Conservation (phyloP, 2,888 invertebrate species). For the Amiota mariae region DNA sequence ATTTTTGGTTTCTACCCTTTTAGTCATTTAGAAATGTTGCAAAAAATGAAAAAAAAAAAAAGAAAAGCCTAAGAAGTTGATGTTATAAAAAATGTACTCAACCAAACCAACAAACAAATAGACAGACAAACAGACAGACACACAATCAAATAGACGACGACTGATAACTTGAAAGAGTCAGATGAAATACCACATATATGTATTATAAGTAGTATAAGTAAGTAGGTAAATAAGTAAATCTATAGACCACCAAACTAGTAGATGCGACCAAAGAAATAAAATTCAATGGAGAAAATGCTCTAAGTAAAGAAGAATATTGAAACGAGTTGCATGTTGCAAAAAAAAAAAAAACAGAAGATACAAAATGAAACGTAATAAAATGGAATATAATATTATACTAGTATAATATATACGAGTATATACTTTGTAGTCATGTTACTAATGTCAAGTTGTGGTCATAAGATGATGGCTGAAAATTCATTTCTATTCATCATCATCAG, state of each 20-base stretch:
- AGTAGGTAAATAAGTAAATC: not conserved
- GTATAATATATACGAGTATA: too few relatives aligned
- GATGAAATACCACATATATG: conserved; percentile 16
- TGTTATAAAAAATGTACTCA: not conserved
- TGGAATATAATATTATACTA: too few relatives aligned
- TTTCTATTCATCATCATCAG: too few relatives aligned
- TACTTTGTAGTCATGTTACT: too few relatives aligned
- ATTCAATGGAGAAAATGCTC: conserved; percentile 10
- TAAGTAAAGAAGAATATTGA: not conserved
- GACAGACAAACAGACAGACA: conserved; percentile 4
- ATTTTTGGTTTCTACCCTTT: conserved; percentile 72
- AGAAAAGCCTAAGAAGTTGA: conserved; percentile 4
- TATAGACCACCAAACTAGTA: not conserved
- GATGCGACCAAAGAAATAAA: conserved; percentile 3
- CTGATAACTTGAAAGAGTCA: not conserved
- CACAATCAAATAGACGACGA: conserved; percentile 7
- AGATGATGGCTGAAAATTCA: too few relatives aligned
- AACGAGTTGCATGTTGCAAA: not conserved
- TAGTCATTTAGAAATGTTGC: conserved; percentile 45
- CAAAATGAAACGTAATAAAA: too few relatives aligned
- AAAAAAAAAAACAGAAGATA: not conserved
- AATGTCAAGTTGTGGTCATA: too few relatives aligned
- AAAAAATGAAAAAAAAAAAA: conserved; percentile 12
- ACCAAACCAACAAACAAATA: conserved; percentile 30
- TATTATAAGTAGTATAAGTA: conserved; percentile 6